These are phyloP conservation scores for Hydriomena furcata DNA, from an alignment of 2,888 invertebrate species.

Conservation along the genomic window DNA sequence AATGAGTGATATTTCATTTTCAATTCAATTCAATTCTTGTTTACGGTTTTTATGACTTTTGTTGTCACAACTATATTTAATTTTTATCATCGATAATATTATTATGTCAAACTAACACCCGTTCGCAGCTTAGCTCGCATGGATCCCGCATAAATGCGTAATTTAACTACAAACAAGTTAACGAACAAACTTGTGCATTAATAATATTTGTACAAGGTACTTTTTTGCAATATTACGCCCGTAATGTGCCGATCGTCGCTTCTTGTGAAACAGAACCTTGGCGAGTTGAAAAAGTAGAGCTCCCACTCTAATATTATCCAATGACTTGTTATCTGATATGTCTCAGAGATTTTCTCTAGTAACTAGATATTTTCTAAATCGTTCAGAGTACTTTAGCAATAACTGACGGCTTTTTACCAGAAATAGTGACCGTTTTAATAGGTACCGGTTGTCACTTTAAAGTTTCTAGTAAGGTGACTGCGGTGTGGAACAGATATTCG, in stretches of 20 bases:
- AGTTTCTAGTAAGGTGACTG: conserved; percentile 42
- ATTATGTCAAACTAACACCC: too few relatives aligned
- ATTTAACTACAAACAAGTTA: too few relatives aligned
- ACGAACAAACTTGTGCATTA: too few relatives aligned
- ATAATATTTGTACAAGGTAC: too few relatives aligned
- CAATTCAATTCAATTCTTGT: too few relatives aligned
- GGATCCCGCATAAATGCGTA: too few relatives aligned
- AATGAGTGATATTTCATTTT: too few relatives aligned
- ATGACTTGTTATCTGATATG: conserved; percentile 30
- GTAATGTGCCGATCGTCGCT: neutral
- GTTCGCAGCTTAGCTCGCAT: too few relatives aligned
- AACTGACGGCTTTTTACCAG: conserved; percentile 34
- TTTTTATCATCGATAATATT: too few relatives aligned
- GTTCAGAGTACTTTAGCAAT: conserved; percentile 19
- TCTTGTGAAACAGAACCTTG: neutral
- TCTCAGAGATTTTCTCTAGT: conserved; percentile 22
- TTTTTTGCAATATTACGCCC: neutral
- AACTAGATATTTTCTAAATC: conserved; percentile 25
- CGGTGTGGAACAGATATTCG: too few relatives aligned
- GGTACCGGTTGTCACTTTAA: conserved; percentile 40
- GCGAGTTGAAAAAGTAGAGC: conserved; percentile 11
- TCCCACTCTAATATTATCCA: conserved; percentile 23
- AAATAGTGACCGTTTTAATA: conserved; percentile 47
- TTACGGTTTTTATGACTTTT: too few relatives aligned
- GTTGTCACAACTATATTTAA: too few relatives aligned